Evolutionary conservation across 2,113 vertebrate species (phyloP).

Genomic region (Odontesthes bonariensis): DNA sequence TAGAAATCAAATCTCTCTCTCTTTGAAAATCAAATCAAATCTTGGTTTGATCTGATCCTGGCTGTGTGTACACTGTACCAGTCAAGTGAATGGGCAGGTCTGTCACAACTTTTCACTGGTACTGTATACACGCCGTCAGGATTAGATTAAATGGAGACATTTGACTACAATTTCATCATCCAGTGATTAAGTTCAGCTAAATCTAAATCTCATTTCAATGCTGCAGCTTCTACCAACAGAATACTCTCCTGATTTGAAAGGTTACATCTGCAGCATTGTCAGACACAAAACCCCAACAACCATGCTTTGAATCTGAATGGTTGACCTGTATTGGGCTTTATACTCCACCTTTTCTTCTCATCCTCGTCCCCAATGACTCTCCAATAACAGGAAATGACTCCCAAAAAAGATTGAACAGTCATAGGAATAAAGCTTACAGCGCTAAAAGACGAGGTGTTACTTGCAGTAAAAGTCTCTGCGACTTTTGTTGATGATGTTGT

Average conservation of each 20-base stretch:
- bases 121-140: neutral
- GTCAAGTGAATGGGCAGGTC: no score
- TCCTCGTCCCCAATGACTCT: neutral
- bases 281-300: neutral
- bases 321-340: neutral
- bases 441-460: slow-evolving; percentile 6
- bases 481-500: slow-evolving; percentile 40
- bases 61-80: no score
- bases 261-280: neutral
- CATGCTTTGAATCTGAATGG: neutral
- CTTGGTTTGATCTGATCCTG: no score
- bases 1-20: no score
- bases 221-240: neutral
- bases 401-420: neutral
- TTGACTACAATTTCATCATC: slow-evolving; percentile 37
- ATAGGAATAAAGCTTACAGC: slow-evolving; percentile 1
- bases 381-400: neutral
- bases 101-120: no score
- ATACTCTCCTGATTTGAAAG: neutral
- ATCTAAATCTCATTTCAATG: slow-evolving; percentile 24
- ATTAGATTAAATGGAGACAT: slow-evolving; percentile 18
- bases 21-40: no score
- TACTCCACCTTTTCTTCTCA: neutral
- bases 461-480: slow-evolving; percentile 17
- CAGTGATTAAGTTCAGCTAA: slow-evolving; percentile 25